Base-by-base conservation (phyloP, 2,113 vertebrate species). In the Oophaga pumilio region DNA sequence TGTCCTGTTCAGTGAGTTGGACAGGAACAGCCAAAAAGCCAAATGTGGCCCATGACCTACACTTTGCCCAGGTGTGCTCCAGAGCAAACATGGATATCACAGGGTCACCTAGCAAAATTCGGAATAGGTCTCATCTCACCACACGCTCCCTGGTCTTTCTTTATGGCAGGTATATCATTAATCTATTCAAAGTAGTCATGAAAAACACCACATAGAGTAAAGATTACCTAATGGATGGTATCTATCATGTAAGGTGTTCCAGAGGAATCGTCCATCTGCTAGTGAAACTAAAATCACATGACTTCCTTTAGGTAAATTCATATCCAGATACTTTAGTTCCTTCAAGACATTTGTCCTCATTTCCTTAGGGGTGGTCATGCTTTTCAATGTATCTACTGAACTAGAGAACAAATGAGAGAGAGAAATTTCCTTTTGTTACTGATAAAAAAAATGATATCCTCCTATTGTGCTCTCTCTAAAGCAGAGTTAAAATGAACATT, bases 171-270 rank as follows among this genome's bases (percentile, higher is more conserved):
- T 56, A 56, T 56, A 8, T n/a, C 20, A 62, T 0, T 6, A 18
- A 62, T 62, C 62, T 66, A 22, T 66, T 13, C 11, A 60, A 33
- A 26, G 22, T 82, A 17, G 26, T 6, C 14, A 73, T 6, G 14
- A 10, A 57, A 43, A 22, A 53, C 8, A 73, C 8, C 22, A 11
- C 8, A 33, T 52, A 43, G 20, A 68, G 28, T 68, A 20, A 10
- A 28, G 56, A 18, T 62, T 94, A 95, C 95, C 95, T 73, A 95
- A 90, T 84, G 95, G 95, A 81, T 95, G 94, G 83, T 93, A 94
- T 93, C 91, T 90, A 87, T 91, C n/a, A 0, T 96, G 92, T 84
- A 96, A 87, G 13, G 90, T 89, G 53, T 96, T 91, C 95, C 95
- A 96, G 85, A 96, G 94, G 53, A 95, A 94, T 83, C 90, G 91